Evolutionary conservation across 2,113 vertebrate genomes (phyloP), one percentile per base, ranked within the genome.

Genomic region (Otolemur garnettii): DNA sequence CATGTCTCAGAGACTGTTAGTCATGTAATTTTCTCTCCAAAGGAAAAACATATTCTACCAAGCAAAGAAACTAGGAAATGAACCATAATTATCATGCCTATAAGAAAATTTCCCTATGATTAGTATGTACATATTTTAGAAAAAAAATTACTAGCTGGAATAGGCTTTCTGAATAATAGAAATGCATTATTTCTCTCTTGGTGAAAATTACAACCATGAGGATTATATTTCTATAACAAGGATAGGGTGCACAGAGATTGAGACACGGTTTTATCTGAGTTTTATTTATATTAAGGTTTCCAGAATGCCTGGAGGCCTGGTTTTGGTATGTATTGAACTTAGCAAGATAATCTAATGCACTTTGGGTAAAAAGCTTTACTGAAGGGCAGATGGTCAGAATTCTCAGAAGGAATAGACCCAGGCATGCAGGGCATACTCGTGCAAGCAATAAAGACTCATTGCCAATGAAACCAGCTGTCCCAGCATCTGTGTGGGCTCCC

Each of bases 381-480:
- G 53, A 96, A 93, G 95, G 97, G 96, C 93, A 98, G 97, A 96
- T 98, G 96, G 96, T 96, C 75, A 96, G 71, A 98, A 97, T 94
- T 95, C 96, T 97, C 97, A 95, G 87, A 96, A 96, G 95, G 45
- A 92, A 78, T 19, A 93, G 83, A 87, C 93, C 93, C 75, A 89
- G 95, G 45, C 87, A 87, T 55, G 26, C 93, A 96, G 60, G 87
- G 79, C 77, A 90, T 17, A 93, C 28, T 90, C 71, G 90, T 94
- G 59, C 18, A 97, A 92, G 80, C 80, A 85, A 93, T 96, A 96
- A 98, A 96, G 71, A 96, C 75, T 60, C 97, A 95, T 74, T 98
- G 97, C 90, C 95, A 94, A 7, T 94, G 83, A 96, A 96, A 93
- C 93, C 97, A 98, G 96, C 90, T 98, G 97, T 95, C 83, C 80